These are phyloP conservation scores for Drosophila prosaltans DNA, from an alignment of 1,140 invertebrate species.

Conservation along the genomic window DNA sequence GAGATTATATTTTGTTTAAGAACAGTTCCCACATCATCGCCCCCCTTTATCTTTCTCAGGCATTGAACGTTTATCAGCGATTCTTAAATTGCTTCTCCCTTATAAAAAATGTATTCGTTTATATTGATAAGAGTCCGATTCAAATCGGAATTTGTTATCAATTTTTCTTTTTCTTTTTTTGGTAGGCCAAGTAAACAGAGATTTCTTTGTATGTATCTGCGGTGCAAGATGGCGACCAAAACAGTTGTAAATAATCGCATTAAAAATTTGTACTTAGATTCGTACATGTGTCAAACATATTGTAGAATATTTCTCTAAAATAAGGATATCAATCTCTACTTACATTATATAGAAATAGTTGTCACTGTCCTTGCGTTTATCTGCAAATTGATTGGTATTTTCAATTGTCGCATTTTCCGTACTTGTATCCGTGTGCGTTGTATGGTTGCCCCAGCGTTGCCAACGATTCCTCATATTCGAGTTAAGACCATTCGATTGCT, in stretches of 20 bases:
- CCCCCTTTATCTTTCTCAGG: constrained; percentile 23
- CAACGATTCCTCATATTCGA: constrained; percentile 44
- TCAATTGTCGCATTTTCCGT: constrained; percentile 40
- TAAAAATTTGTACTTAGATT: not conserved
- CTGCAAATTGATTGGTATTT: constrained; percentile 44
- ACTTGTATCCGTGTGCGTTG: constrained; percentile 46
- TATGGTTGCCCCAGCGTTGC: constrained; percentile 55
- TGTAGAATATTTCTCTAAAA: not conserved
- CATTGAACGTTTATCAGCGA: constrained; percentile 45
- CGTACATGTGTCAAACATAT: not conserved
- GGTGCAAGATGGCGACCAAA: not conserved
- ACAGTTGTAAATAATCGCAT: too few relatives aligned
- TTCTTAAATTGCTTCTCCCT: constrained; percentile 17
- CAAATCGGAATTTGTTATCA: constrained; percentile 1
- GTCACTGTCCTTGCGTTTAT: constrained; percentile 76
- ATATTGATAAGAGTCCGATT: not conserved
- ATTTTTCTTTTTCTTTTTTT: not conserved
- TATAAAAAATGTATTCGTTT: not conserved
- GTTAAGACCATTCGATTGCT: constrained; percentile 43
- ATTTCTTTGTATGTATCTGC: not conserved
- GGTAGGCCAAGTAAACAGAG: not conserved
- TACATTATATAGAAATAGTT: constrained; percentile 81
- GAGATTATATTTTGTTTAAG: constrained; percentile 26
- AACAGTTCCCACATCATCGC: constrained; percentile 4
- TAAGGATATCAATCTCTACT: constrained; percentile 20